These are phyloP conservation scores for Coryphaenoides rupestris DNA, from an alignment of 2,113 vertebrate species.

Conservation along the genomic window DNA sequence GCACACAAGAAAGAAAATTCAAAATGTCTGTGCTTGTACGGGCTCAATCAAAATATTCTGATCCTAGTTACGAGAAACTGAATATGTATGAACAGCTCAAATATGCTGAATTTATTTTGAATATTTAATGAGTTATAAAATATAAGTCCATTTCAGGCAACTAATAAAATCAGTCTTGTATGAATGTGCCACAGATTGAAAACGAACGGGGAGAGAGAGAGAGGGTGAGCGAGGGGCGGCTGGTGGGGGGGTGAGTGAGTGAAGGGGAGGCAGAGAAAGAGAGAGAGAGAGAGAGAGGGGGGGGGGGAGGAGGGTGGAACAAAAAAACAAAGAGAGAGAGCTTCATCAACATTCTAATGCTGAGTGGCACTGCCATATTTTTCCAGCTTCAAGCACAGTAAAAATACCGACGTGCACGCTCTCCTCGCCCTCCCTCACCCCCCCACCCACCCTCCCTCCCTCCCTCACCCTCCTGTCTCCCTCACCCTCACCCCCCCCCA, in stretches of 20 bases:
- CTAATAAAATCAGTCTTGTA: slow-evolving; percentile 80
- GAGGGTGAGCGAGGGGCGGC: slow-evolving; percentile 3
- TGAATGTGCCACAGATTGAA: slow-evolving; percentile 74
- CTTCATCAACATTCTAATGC: slow-evolving; percentile 75
- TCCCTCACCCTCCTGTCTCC: slow-evolving; percentile 19
- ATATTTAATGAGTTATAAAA: slow-evolving; percentile 84
- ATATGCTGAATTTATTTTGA: slow-evolving; percentile 82
- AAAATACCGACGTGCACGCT: slow-evolving; percentile 71
- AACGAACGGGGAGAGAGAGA: slow-evolving; percentile 48
- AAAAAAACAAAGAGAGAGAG: slow-evolving; percentile 65
- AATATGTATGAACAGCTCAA: slow-evolving; percentile 82
- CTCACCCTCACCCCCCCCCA: slow-evolving; percentile 24
- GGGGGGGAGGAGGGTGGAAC: slow-evolving; percentile 14
- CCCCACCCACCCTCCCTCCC: slow-evolving; percentile 27
- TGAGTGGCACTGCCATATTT: slow-evolving; percentile 70
- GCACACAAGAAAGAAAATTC: slow-evolving; percentile 76
- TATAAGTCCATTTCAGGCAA: slow-evolving; percentile 79
- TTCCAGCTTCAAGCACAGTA: slow-evolving; percentile 65
- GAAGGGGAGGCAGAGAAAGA: slow-evolving; percentile 15
- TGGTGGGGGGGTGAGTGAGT: slow-evolving; percentile 29
- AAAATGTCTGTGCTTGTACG: slow-evolving; percentile 71
- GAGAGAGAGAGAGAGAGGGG: slow-evolving; percentile 4
- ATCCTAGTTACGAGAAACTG: slow-evolving; percentile 76
- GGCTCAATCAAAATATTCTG: slow-evolving; percentile 81
- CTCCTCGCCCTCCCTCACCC: slow-evolving; percentile 44